These are phyloP conservation scores for Cantharis flavilabris DNA, from an alignment of 2,888 invertebrate species.

Conservation along the genomic window DNA sequence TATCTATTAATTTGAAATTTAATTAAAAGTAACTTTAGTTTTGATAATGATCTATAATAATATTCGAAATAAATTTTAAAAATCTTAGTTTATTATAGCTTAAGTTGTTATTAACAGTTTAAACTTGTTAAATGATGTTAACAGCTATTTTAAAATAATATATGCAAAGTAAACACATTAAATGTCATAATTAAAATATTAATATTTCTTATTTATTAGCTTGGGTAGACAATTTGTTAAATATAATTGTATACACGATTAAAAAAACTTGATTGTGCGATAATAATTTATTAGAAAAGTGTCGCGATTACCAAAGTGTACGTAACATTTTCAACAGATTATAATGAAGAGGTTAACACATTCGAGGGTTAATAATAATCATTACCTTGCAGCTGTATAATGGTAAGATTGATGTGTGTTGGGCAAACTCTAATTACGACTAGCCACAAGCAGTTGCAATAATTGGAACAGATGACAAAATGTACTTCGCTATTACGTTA, in stretches of 20 bases:
- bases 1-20: background rate
- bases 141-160: background rate
- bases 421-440: constrained; percentile 38
- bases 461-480: constrained; percentile 4
- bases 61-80: background rate
- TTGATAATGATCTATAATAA: background rate
- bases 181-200: background rate
- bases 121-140: background rate
- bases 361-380: constrained; percentile 37
- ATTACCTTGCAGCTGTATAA: constrained; percentile 37
- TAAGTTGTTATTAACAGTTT: background rate
- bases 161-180: background rate
- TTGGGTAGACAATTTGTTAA: background rate
- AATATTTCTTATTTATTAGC: background rate
- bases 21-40: background rate
- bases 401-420: constrained; percentile 40
- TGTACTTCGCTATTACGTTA: background rate
- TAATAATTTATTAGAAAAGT: background rate
- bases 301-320: constrained; percentile 14
- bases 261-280: background rate
- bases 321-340: constrained; percentile 9
- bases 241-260: background rate
- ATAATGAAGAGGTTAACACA: constrained; percentile 31
- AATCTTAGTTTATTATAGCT: background rate
- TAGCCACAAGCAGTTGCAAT: constrained; percentile 31